Evolutionary conservation across 1,140 invertebrate genomes (phyloP).

Genomic region (Globodera rostochiensis): DNA sequence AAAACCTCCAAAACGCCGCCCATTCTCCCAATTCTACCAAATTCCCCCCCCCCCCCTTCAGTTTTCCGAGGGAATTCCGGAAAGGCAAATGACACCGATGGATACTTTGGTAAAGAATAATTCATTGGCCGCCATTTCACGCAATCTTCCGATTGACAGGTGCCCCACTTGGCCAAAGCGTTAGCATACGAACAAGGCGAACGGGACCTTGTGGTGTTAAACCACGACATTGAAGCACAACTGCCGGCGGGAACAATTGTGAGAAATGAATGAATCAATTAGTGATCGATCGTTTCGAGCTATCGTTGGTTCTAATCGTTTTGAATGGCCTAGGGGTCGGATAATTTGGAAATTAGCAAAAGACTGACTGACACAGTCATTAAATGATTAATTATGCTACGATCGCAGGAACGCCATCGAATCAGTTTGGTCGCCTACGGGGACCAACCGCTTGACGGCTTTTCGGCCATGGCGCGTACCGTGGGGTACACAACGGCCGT

Average conservation of each 20-base stretch:
- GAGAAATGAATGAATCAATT: slow-evolving; percentile 1
- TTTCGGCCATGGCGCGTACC: slow-evolving; percentile 95
- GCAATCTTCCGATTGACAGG: neutral
- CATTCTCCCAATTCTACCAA: slow-evolving; percentile 52
- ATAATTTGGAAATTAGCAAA: neutral
- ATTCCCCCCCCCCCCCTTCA: slow-evolving; percentile 74
- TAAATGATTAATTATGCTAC: neutral
- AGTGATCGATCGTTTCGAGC: neutral
- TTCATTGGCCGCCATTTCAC: neutral
- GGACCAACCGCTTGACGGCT: slow-evolving; percentile 73
- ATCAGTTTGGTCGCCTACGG: slow-evolving; percentile 93
- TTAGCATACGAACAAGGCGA: slow-evolving; percentile 80
- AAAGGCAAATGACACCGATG: slow-evolving; percentile 79
- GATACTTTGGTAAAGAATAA: slow-evolving; percentile 76
- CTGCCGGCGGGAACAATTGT: slow-evolving; percentile 80
- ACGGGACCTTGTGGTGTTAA: slow-evolving; percentile 87
- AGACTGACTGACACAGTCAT: neutral
- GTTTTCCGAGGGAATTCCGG: slow-evolving; percentile 80
- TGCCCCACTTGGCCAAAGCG: slow-evolving; percentile 82
- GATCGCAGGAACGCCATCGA: slow-evolving; percentile 76
- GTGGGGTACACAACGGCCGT: slow-evolving; percentile 95
- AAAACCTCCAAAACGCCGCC: neutral
- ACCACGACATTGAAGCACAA: slow-evolving; percentile 86
- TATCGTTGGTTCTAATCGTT: no score
- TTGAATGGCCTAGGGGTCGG: no score